Conservation (phyloP, 2,888 invertebrate species). For the Sinodicranocentrus sp. region DNA sequence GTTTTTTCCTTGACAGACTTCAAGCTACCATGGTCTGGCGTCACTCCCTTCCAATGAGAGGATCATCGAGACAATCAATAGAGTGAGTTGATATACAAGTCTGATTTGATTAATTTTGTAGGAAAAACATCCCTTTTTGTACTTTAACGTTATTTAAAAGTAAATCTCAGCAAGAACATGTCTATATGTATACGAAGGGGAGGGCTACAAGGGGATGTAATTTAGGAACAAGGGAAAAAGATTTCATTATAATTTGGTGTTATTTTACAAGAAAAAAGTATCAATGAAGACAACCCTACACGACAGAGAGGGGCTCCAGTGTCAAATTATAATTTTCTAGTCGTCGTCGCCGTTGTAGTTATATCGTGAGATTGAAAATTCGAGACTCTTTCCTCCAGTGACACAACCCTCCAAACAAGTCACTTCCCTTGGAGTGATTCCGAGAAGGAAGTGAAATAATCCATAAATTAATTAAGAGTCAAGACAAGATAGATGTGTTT, state of each 20-base stretch:
- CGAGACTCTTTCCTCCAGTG: background rate
- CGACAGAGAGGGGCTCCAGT: background rate
- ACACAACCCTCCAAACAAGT: conserved; percentile 7
- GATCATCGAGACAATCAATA: conserved; percentile 75
- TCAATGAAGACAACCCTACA: conserved; percentile 10
- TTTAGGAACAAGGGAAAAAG: too few species aligned
- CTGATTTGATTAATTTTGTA: background rate
- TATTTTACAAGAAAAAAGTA: background rate
- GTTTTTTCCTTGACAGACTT: conserved; percentile 42
- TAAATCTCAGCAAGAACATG: too few species aligned
- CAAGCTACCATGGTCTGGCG: conserved; percentile 54
- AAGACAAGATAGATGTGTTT: conserved; percentile 50
- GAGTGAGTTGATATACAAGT: conserved; percentile 64
- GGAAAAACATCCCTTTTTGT: too few species aligned
- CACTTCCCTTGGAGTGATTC: conserved; percentile 7
- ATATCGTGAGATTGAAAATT: background rate
- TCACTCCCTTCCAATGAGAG: conserved; percentile 74
- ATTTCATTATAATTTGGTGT: too few species aligned
- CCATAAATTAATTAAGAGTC: conserved; percentile 59
- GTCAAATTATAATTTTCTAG: conserved; percentile 43
- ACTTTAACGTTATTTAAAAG: too few species aligned
- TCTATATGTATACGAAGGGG: too few species aligned
- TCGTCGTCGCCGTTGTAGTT: too few species aligned
- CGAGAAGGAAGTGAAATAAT: conserved; percentile 44
- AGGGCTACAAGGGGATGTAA: too few species aligned